phyloP scores from a whole-genome alignment of 2,797 vertebrate species.

The Chrysocyon brachyurus region DNA sequence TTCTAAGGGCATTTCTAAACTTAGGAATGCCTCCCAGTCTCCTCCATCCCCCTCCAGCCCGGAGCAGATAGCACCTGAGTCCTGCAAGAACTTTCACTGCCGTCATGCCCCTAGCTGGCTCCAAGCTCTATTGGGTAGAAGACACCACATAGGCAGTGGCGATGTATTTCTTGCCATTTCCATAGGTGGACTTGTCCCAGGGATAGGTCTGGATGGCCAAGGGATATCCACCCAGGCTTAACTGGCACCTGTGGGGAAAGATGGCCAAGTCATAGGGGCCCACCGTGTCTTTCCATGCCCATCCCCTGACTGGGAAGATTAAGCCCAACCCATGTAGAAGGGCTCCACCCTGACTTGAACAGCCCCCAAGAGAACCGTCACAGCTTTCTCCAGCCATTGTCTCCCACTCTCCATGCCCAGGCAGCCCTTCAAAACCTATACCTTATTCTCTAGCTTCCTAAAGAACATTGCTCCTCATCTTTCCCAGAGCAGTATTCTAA shows the following conservation, averaged over 20 bases:
- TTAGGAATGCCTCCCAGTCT: background rate
- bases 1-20: background rate
- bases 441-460: background rate
- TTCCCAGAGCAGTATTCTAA: background rate
- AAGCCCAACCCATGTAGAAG: background rate
- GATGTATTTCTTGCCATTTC: conserved; percentile 93
- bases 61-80: background rate
- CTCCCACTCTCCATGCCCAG: background rate
- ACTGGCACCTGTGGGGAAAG: conserved; percentile 90
- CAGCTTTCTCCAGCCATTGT: background rate
- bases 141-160: conserved; percentile 93
- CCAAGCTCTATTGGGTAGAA: conserved; percentile 73
- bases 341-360: background rate
- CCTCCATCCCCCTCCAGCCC: background rate
- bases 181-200: conserved; percentile 94
- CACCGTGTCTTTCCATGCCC: background rate
- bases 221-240: conserved; percentile 93
- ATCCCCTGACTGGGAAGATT: background rate
- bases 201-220: conserved; percentile 94
- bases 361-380: background rate
- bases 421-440: background rate
- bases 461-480: background rate
- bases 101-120: background rate
- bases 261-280: background rate
- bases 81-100: background rate